Conservation (phyloP, 2,113 vertebrate species). For the Climacteris rufus region DNA sequence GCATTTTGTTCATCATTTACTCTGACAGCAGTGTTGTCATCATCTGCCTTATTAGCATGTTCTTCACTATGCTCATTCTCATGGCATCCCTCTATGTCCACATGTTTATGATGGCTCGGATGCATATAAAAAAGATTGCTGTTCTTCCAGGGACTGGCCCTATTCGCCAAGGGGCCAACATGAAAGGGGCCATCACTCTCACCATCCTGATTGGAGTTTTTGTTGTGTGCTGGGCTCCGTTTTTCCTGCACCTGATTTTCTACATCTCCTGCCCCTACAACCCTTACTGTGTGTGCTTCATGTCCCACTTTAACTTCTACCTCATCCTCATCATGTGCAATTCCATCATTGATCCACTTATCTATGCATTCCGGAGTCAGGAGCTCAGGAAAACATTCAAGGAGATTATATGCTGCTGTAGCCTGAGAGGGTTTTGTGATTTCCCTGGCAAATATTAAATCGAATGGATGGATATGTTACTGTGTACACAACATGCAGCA, state of each 20-base stretch:
- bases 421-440: slow-evolving; percentile 72
- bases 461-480: neutral
- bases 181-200: slow-evolving; percentile 93
- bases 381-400: slow-evolving; percentile 95
- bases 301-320: slow-evolving; percentile 97
- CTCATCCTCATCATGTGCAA: slow-evolving; percentile 98
- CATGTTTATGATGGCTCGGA: slow-evolving; percentile 92
- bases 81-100: slow-evolving; percentile 94
- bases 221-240: slow-evolving; percentile 94
- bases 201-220: slow-evolving; percentile 94
- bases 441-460: slow-evolving; percentile 65
- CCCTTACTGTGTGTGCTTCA: slow-evolving; percentile 94
- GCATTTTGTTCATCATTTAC: slow-evolving; percentile 90
- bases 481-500: neutral
- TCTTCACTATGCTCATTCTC: slow-evolving; percentile 93
- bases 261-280: slow-evolving; percentile 92
- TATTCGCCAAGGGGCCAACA: slow-evolving; percentile 86
- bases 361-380: slow-evolving; percentile 93
- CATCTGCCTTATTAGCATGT: slow-evolving; percentile 91
- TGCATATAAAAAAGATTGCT: slow-evolving; percentile 90
- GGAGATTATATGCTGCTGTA: slow-evolving; percentile 88
- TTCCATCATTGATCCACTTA: slow-evolving; percentile 92
- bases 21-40: slow-evolving; percentile 89
- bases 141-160: slow-evolving; percentile 82
- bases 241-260: slow-evolving; percentile 92